Conservation (phyloP, 2,797 vertebrate species). For the Enteromius treurensis region DNA sequence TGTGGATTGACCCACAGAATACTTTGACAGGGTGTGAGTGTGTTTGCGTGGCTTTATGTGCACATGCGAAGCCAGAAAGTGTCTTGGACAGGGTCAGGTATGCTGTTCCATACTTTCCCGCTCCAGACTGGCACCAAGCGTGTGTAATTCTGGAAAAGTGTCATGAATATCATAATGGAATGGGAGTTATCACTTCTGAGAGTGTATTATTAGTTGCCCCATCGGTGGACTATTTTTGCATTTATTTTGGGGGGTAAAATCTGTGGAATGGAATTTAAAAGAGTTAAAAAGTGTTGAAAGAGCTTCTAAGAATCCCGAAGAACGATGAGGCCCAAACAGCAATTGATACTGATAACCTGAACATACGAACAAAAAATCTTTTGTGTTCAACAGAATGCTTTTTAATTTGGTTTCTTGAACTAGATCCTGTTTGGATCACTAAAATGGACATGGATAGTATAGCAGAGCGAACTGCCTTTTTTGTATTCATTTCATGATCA, state of each 20-base stretch:
- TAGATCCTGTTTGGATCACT: conserved; percentile 4
- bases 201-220: background rate
- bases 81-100: conserved; percentile 24
- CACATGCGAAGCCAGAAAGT: conserved; percentile 4
- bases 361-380: background rate
- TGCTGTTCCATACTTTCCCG: conserved; percentile 9
- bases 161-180: background rate
- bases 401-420: background rate
- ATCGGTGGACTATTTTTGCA: background rate
- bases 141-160: background rate
- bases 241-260: background rate
- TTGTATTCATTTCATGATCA: conserved; percentile 29
- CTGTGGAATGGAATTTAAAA: background rate
- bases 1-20: conserved; percentile 19
- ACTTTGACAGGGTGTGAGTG: conserved; percentile 24
- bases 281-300: background rate
- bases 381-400: background rate
- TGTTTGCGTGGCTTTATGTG: conserved; percentile 24
- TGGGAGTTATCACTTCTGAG: background rate
- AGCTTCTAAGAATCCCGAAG: background rate
- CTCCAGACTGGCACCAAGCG: background rate
- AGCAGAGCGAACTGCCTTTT: conserved; percentile 18
- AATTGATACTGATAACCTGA: background rate
- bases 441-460: conserved; percentile 5
- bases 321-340: background rate